A percentile compares a stretch with the other conserved stretches of the same genome.
phyloP scores from a whole-genome alignment of 2,113 vertebrate species.

The Ahaetulla prasina region DNA sequence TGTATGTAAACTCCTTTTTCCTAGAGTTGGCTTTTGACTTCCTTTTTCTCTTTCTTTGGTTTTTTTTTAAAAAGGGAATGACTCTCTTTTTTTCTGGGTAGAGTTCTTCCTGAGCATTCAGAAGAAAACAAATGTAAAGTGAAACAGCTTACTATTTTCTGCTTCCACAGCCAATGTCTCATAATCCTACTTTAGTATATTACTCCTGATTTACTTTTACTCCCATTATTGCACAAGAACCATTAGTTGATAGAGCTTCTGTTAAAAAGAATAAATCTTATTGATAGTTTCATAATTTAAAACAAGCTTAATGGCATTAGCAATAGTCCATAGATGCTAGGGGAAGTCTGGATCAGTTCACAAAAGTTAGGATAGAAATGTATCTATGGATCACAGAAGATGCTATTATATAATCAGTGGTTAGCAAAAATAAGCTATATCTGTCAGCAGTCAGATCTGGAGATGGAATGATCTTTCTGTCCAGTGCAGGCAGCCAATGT shows the following conservation, averaged over 20 bases:
- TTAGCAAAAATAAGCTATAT: neutral
- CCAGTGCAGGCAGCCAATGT: neutral
- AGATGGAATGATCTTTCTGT: neutral
- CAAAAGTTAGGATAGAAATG: neutral
- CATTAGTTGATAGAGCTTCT: neutral
- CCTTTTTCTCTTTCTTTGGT: neutral
- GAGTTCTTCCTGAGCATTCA: neutral
- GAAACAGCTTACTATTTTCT: neutral
- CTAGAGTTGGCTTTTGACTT: neutral
- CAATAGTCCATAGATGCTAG: neutral
- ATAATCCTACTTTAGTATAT: neutral
- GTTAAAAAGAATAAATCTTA: neutral
- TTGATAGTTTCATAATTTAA: neutral
- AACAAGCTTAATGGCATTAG: neutral
- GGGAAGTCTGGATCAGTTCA: neutral
- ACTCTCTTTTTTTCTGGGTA: neutral
- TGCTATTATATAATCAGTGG: neutral
- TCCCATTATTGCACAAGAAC: neutral
- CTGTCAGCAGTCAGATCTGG: neutral
- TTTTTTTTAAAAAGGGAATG: neutral
- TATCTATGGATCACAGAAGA: neutral
- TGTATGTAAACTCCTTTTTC: neutral
- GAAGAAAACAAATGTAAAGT: neutral
- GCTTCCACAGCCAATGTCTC: neutral
- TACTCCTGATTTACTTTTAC: neutral